These are phyloP conservation scores for Siniperca undulata DNA, from an alignment of 2,797 vertebrate species.

Conservation along the genomic window DNA sequence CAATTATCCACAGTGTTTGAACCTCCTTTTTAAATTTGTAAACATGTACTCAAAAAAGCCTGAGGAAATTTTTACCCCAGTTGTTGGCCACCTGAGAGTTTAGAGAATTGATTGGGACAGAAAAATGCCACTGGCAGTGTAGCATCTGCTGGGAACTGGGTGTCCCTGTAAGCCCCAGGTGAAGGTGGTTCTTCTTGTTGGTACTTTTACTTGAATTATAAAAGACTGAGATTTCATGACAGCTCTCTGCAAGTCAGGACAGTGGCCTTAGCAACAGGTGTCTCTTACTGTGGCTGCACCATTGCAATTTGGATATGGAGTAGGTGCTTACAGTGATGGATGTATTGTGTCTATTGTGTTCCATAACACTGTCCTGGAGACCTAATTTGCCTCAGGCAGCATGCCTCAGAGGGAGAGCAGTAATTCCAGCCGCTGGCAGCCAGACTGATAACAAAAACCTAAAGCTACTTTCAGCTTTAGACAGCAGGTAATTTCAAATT, in stretches of 20 bases:
- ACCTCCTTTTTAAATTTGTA: slow-evolving; percentile 62
- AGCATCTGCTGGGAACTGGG: slow-evolving; percentile 35
- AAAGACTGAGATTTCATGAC: slow-evolving; percentile 28
- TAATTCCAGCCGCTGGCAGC: slow-evolving; percentile 58
- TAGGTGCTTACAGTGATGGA: slow-evolving; percentile 47
- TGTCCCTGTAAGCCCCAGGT: slow-evolving; percentile 51
- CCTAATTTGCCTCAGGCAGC: slow-evolving; percentile 66
- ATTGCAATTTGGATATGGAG: slow-evolving; percentile 51
- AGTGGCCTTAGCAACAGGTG: slow-evolving; percentile 55
- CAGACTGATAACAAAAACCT: slow-evolving; percentile 57
- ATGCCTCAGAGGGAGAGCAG: slow-evolving; percentile 49
- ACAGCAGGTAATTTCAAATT: slow-evolving; percentile 43
- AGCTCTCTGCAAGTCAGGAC: slow-evolving; percentile 24
- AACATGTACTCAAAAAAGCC: slow-evolving; percentile 57
- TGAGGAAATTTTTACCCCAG: slow-evolving; percentile 46
- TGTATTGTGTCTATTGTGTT: slow-evolving; percentile 62
- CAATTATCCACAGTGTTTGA: slow-evolving; percentile 59
- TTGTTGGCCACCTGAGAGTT: slow-evolving; percentile 62
- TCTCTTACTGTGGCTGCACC: slow-evolving; percentile 28
- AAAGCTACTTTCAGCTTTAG: slow-evolving; percentile 38
- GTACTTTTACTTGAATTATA: slow-evolving; percentile 38
- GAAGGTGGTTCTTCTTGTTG: slow-evolving; percentile 29
- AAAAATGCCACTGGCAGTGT: slow-evolving; percentile 38
- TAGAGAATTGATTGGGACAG: slow-evolving; percentile 61
- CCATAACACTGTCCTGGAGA: slow-evolving; percentile 59